Evolutionary conservation across 2,113 vertebrate genomes (phyloP), one percentile per base, ranked within the genome.

Genomic region (Hemichromis elongatus): DNA sequence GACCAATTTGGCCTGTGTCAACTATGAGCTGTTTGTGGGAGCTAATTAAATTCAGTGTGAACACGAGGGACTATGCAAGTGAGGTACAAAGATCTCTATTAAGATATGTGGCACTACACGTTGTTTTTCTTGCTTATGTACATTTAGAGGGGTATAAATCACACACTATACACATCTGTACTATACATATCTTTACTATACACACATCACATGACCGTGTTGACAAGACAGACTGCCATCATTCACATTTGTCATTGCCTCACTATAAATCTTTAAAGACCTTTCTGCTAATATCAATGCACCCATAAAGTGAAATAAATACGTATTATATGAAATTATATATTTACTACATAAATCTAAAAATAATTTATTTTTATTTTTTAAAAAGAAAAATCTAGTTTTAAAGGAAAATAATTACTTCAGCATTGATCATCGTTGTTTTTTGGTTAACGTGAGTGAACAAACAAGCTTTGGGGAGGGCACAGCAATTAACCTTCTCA

Each of bases 1-100:
- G 79, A 86, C 83, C 66, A 52, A 87, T 89, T 85, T 86, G 55
- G 66, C 66, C 80, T n/a, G 68, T 86, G 89, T 92, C 85, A 88
- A 90, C 84, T 40, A 19, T 45, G 83, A 88, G 85, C 85, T 87
- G 89, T 86, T 89, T 82, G 81, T 85, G 82, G 79, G 90, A 90
- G 80, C 81, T 87, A 87, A 92, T 93, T 88, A 83, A 86, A 92
- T 85, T 57, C 42, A 52, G 66, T 84, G 75, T 80, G 82, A 83
- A 86, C 40, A 12, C 68, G 40, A 59, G 79, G 50, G 84, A 84
- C 85, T 83, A 87, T 79, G 40, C 81, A 82, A 88, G 80, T 42
- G 53, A 77, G 78, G 56, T 59, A 24, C 77, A 89, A 75, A 86
- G 84, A 88, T 91, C 78, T 30, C 54, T 50, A 81, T 89, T 89